Evolutionary conservation across 2,797 vertebrate species (phyloP).

Genomic region (Myripristis murdjan): DNA sequence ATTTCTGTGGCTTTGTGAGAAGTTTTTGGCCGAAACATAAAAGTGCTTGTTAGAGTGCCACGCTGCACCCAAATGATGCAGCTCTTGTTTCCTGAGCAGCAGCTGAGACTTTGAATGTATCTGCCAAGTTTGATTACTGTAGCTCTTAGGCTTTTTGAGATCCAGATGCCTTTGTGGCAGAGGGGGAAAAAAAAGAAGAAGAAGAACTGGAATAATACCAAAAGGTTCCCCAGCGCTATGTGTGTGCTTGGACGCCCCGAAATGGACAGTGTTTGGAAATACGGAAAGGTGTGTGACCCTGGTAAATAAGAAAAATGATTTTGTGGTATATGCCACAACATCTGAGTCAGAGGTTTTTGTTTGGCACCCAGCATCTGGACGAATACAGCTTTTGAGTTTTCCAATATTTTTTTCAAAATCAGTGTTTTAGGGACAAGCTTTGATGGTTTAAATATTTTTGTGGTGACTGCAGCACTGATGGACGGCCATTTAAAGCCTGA

Average conservation of each 20-base stretch:
- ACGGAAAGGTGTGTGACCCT: not conserved
- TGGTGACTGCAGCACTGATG: not conserved
- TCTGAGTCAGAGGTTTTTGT: not conserved
- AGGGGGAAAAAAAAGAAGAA: too few relatives aligned
- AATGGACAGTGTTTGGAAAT: not conserved
- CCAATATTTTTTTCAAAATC: not conserved
- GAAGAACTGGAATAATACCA: too few relatives aligned
- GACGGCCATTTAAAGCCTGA: not conserved
- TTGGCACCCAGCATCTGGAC: not conserved
- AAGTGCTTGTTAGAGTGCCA: too few relatives aligned
- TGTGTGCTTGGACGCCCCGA: not conserved
- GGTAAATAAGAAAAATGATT: constrained; percentile 1
- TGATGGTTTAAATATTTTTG: not conserved
- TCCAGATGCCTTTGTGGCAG: too few relatives aligned
- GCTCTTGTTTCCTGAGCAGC: too few relatives aligned
- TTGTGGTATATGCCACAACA: not conserved
- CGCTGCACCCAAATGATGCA: too few relatives aligned
- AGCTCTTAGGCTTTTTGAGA: too few relatives aligned
- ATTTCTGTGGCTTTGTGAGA: too few relatives aligned
- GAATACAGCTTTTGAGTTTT: not conserved
- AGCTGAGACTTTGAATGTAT: too few relatives aligned
- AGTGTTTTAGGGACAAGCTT: not conserved
- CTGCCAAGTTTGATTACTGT: too few relatives aligned
- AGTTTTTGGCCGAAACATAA: too few relatives aligned
- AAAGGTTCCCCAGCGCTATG: too few relatives aligned